Evolutionary conservation across 2,113 vertebrate species (phyloP), one percentile per base, ranked within the genome.

Genomic region (Poeciliopsis retropinna): DNA sequence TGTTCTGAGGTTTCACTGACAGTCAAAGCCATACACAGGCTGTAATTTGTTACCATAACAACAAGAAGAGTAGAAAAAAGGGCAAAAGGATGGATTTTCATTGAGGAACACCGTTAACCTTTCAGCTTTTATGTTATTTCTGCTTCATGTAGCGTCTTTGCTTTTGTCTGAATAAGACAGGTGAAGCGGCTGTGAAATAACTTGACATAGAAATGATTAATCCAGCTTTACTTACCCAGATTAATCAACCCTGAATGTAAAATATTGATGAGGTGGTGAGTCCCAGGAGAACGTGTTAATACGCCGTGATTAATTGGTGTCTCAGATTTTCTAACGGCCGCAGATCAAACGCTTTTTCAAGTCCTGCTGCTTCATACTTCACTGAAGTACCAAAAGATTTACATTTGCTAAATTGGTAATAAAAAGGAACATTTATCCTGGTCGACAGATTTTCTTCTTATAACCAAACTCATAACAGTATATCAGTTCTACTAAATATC

Each of bases 11-110:
- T 29, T 65, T 66, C 63, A 29, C 13, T 17, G 37, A 68, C 76
- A 67, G 19, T 1, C 2, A 41, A 57, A 67, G 47, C 65, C 70
- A 79, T 25, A 2, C 27, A 13, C n/a, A 62, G 41, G 37, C 10
- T 22, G 37, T 1, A 41, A 13, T 32, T 17, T 57, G 79, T 78
- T 76, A 3, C 73, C 68, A 73, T 71, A 10, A 27, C 70, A 83
- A 80, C 76, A 28, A 19, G 11, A 63, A 4, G 34, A 62, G 47
- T 47, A 32, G 31, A 19, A 47, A 25, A 78, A 60, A 27, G 37
- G 2, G 77, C 3, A 2, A 64, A 39, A 31, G 22, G 51, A 19
- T 2, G 14, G n/a, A 47, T 51, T 60, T 64, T 5, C 41, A 73
- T 61, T 54, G 17, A 73, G 27, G 70, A 73, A 67, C 29, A 10